phyloP scores from a whole-genome alignment of 2,888 invertebrate genomes.

The Himalopsyche japonica region DNA sequence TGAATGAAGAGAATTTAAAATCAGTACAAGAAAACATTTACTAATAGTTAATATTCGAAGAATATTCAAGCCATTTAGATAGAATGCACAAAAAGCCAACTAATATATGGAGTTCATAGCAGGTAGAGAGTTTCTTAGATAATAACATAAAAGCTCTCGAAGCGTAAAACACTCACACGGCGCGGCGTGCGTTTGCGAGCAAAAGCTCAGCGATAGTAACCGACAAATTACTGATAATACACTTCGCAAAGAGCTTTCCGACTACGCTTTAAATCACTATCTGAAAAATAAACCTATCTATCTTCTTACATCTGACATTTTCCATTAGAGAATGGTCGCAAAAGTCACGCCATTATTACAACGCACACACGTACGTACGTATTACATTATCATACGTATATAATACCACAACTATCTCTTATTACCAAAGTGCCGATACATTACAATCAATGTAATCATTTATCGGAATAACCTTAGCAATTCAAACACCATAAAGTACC shows the following conservation, averaged over 20 bases:
- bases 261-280: background rate
- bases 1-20: too few species aligned
- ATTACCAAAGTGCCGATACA: too few species aligned
- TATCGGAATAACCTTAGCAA: too few species aligned
- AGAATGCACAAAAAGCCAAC: background rate
- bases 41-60: too few species aligned
- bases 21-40: too few species aligned
- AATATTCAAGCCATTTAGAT: background rate
- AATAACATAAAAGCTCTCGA: background rate
- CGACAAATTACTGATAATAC: background rate
- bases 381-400: too few species aligned
- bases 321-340: background rate
- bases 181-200: background rate
- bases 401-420: too few species aligned
- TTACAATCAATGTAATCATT: too few species aligned
- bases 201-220: background rate
- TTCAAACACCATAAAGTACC: too few species aligned
- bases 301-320: background rate
- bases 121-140: background rate
- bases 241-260: background rate
- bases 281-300: background rate
- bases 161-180: background rate
- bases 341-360: background rate
- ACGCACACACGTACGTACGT: background rate
- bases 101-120: background rate